These are phyloP conservation scores for Drosophila trichaetosa DNA, from an alignment of 2,888 invertebrate genomes.

Conservation along the genomic window DNA sequence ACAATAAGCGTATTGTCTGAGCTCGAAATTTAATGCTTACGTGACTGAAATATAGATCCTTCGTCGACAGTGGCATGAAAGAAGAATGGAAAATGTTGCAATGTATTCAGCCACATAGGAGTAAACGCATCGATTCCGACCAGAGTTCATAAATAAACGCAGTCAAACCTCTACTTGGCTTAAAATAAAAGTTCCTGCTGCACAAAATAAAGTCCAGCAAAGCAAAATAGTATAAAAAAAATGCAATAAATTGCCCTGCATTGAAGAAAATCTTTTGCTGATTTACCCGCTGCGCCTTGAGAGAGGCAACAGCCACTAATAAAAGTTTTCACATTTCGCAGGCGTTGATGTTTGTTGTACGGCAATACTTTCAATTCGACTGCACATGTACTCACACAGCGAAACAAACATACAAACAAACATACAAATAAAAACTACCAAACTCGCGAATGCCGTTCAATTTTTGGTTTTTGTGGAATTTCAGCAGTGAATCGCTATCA, in stretches of 20 bases:
- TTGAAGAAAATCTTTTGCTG: slow-evolving; percentile 69
- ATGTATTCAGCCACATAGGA: slow-evolving; percentile 33
- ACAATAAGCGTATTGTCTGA: slow-evolving; percentile 67
- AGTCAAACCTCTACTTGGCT: slow-evolving; percentile 39
- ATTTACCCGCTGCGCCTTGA: slow-evolving; percentile 56
- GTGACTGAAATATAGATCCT: slow-evolving; percentile 59
- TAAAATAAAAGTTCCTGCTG: slow-evolving; percentile 58
- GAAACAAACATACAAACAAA: neutral
- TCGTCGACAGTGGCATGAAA: slow-evolving; percentile 11
- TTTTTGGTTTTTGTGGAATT: slow-evolving; percentile 65
- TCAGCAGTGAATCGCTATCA: slow-evolving; percentile 38
- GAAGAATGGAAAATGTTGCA: slow-evolving; percentile 45
- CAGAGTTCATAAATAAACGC: slow-evolving; percentile 68
- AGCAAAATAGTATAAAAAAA: slow-evolving; percentile 10
- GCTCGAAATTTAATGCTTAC: slow-evolving; percentile 65
- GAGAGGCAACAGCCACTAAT: slow-evolving; percentile 50
- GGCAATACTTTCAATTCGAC: slow-evolving; percentile 50
- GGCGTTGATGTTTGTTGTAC: slow-evolving; percentile 50
- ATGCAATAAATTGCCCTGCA: slow-evolving; percentile 48
- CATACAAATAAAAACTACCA: slow-evolving; percentile 18
- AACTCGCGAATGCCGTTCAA: slow-evolving; percentile 43
- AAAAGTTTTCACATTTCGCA: slow-evolving; percentile 59
- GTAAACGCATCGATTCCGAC: slow-evolving; percentile 49
- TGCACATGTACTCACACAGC: slow-evolving; percentile 6
- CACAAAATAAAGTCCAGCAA: slow-evolving; percentile 23